Evolutionary conservation across 2,888 invertebrate species (phyloP), one percentile per base, ranked within the genome.

Genomic region (Abscondita cerata): DNA sequence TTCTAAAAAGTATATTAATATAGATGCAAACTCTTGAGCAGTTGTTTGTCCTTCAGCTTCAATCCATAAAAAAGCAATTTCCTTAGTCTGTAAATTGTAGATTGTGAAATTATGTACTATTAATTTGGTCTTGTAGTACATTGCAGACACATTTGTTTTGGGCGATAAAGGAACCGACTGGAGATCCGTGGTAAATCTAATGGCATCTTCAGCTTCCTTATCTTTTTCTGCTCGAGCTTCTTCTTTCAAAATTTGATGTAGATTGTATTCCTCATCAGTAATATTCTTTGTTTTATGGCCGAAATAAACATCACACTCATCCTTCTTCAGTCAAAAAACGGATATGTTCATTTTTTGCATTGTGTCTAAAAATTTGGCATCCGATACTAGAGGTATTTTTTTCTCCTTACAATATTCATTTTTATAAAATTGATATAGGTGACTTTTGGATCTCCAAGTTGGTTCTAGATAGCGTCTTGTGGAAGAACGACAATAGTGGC

Each of bases 211-310:
- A 47, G 15, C 47, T 16, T 56, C 51, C 36, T 56, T 61, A 16
- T 56, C 48, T 51, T 61, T 61, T 56, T 55, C 61, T 9, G 33
- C 52, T 41, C 56, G 9, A 44, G 61, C 61, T 50, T 56, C 55
- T n/a, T n/a, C n/a, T 46, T 61, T 61, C n/a, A 61, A 41, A n/a
- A 52, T 47, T 36, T 41, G 57, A 25, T 52, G 48, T 44, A 25
- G 34, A n/a, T 48, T 44, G 36, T 60, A 55, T 31, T 18, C 34
- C 40, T 53, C 47, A 3, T 54, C 48, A 46, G 60, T 16, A 33
- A 60, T 19, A 36, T 60, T 60, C 18, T 54, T 46, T 20, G 50
- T 60, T 19, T 46, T 20, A 36, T 60, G 33, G 25, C 15, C 60
- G 2, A 50, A 44, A 44, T 53, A 55, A n/a, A 52, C 25, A 19